Evolutionary conservation across 2,888 invertebrate genomes (phyloP).

Genomic region (Eristalinus sepulchralis): DNA sequence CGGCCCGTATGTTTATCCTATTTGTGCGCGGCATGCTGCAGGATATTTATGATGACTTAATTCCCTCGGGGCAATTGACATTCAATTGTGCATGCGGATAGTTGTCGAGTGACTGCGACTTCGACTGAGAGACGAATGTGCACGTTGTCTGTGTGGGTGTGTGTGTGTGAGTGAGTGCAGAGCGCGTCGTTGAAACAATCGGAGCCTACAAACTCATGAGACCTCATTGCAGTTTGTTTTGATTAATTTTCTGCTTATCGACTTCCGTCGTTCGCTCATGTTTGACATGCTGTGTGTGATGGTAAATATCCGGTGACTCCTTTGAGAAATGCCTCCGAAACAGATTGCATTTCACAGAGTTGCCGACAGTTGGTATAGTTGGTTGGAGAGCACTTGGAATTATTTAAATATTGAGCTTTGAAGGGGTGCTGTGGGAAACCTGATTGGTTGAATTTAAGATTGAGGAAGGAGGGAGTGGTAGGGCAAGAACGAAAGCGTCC

Average conservation of each 20-base stretch:
- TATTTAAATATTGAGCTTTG: neutral
- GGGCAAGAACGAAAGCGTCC: too few relatives aligned
- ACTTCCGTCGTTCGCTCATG: conserved; percentile 67
- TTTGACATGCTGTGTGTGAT: conserved; percentile 60
- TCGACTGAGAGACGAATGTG: conserved; percentile 3
- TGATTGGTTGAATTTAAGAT: too few relatives aligned
- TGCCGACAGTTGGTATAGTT: conserved; percentile 33
- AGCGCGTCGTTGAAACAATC: conserved; percentile 52
- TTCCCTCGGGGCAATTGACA: conserved; percentile 69
- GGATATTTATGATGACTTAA: conserved; percentile 71
- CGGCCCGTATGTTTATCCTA: conserved; percentile 47
- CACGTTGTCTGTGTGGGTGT: neutral
- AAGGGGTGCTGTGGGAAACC: too few relatives aligned
- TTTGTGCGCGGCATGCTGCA: conserved; percentile 51
- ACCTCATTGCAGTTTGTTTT: conserved; percentile 69
- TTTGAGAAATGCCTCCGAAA: conserved; percentile 61
- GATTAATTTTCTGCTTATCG: conserved; percentile 72
- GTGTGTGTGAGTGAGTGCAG: too few relatives aligned
- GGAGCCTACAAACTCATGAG: conserved; percentile 40
- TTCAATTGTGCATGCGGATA: conserved; percentile 65
- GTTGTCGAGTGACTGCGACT: conserved; percentile 26
- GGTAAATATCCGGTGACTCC: conserved; percentile 71
- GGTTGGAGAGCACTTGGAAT: neutral
- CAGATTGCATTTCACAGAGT: conserved; percentile 54
- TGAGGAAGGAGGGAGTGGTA: too few relatives aligned